These are phyloP conservation scores for Psittacula cyanocephala DNA, from an alignment of 2,113 vertebrate genomes.

Conservation along the genomic window DNA sequence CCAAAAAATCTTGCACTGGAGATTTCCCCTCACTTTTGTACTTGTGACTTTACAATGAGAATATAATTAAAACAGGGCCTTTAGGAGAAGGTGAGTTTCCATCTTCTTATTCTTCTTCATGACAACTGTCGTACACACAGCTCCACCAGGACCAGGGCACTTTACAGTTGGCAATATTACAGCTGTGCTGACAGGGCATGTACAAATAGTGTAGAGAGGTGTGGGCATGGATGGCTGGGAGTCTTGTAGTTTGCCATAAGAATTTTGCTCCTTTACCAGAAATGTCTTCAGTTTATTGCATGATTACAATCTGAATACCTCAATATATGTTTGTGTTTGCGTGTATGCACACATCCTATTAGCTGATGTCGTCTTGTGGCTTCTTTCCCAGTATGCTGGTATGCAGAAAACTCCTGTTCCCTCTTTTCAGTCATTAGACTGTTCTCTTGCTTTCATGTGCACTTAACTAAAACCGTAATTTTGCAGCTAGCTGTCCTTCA, in stretches of 20 bases:
- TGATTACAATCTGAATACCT: neutral
- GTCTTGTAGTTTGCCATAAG: neutral
- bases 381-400: neutral
- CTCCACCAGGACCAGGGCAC: neutral
- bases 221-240: neutral
- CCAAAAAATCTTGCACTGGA: neutral
- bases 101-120: neutral
- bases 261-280: neutral
- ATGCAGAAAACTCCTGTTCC: neutral
- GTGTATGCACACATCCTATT: neutral
- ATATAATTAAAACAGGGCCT: neutral
- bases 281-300: neutral
- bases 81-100: neutral
- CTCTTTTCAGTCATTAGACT: neutral
- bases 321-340: neutral
- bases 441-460: neutral
- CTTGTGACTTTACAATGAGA: neutral
- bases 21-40: neutral
- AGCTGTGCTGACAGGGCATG: neutral
- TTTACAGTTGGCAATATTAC: neutral
- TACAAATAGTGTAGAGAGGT: neutral
- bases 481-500: neutral
- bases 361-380: neutral
- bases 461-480: neutral
- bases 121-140: neutral